Base-by-base conservation (phyloP, 2,113 vertebrate genomes). In the Nerophis ophidion region DNA sequence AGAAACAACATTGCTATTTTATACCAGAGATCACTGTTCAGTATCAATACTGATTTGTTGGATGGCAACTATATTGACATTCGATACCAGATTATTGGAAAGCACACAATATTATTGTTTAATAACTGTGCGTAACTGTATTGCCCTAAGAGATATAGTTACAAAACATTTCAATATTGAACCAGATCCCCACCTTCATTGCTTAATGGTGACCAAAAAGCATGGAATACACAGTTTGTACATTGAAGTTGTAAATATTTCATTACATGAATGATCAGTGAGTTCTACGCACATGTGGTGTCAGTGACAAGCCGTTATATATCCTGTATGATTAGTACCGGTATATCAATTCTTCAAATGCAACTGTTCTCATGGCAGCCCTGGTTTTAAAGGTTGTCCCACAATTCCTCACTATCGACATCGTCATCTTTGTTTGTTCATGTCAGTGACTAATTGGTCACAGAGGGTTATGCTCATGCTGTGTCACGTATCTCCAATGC, bases 401-500 rank as follows among this genome's bases (percentile, higher is more conserved):
- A 7, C 13, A 12, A 49, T 49, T n/a, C 8, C 48, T 48, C 17
- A 26, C 19, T 26, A 26, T 26, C 19, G 3, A 42, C 40, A 42
- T 45, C 16, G 5, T 61, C 35, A 42, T 61, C 58, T 63, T 6
- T 67, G 10, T 13, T 46, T 46, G 19, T 38, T 17, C 7, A 55
- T 63, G 61, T 46, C 35, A 15, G 10, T 14, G 8, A 58, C 52
- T 60, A 48, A 74, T 57, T 65, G 46, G 42, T 51, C 36, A 70
- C 36, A 5, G 7, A 62, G 16, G 54, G 16, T 17, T 55, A 7
- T 42, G 26, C 60, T 61, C 62, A 55, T n/a, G 42, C 13, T 45
- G 26, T 8, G 15, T 59, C 9, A 42, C 42, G 38, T 11, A 2
- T 47, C 12, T 11, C 33, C 8, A 36, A 34, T 33, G 36, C 52